phyloP scores from a whole-genome alignment of 2,113 vertebrate species.

The Abramis brama region DNA sequence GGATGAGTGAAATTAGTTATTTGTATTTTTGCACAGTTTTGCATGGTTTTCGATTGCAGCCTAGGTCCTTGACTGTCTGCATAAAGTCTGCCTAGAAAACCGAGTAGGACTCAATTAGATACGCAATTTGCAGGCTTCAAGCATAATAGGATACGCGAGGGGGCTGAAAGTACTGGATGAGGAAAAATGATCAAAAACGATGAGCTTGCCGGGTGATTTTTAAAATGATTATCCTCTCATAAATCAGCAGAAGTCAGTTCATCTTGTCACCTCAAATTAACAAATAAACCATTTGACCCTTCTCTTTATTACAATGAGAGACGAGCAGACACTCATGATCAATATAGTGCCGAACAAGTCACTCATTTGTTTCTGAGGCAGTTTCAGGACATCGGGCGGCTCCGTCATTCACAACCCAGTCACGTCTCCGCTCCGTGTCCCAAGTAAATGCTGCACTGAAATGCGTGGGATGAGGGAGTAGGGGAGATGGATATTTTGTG shows the following conservation, averaged over 20 bases:
- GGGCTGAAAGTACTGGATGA: neutral
- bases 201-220: slow-evolving; percentile 12
- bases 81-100: slow-evolving; percentile 22
- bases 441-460: slow-evolving; percentile 26
- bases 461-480: neutral
- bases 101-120: slow-evolving; percentile 37
- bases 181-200: slow-evolving; percentile 9
- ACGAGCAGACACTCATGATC: neutral
- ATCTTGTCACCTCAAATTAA: slow-evolving; percentile 3
- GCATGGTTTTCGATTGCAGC: slow-evolving; percentile 1
- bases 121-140: slow-evolving; percentile 37
- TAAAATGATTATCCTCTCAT: slow-evolving; percentile 12
- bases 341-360: slow-evolving; percentile 23
- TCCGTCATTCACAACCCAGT: slow-evolving; percentile 8
- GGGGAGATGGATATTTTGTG: slow-evolving; percentile 27
- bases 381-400: slow-evolving; percentile 9
- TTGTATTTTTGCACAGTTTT: slow-evolving; percentile 49
- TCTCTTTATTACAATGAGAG: slow-evolving; percentile 14
- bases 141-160: neutral
- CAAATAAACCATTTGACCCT: slow-evolving; percentile 33
- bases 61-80: neutral
- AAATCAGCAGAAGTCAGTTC: neutral
- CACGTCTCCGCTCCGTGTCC: neutral
- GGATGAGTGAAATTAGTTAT: slow-evolving; percentile 36
- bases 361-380: slow-evolving; percentile 31